These are phyloP conservation scores for Tachina lurida DNA, from an alignment of 2,888 invertebrate species.

Conservation along the genomic window DNA sequence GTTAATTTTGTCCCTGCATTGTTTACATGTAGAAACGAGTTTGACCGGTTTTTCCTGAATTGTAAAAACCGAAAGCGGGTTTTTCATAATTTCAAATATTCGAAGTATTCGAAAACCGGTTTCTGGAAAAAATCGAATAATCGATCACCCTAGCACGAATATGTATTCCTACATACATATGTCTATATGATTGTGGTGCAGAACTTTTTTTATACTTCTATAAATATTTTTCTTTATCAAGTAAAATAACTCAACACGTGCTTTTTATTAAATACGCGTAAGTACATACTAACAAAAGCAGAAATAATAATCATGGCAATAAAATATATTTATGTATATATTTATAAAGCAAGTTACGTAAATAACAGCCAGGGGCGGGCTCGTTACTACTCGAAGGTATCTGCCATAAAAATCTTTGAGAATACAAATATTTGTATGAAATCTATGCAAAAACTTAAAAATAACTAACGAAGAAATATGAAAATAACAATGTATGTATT, in stretches of 20 bases:
- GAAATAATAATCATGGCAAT: slow-evolving; percentile 22
- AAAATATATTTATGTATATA: slow-evolving; percentile 9
- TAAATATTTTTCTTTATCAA: slow-evolving; percentile 3
- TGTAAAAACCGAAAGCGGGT: too few relatives aligned
- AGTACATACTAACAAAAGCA: neutral
- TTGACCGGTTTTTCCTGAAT: too few relatives aligned
- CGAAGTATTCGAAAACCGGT: too few relatives aligned
- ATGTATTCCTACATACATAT: too few relatives aligned
- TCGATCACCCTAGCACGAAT: too few relatives aligned
- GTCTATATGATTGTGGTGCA: slow-evolving; percentile 10
- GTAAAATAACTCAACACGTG: slow-evolving; percentile 24
- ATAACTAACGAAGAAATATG: neutral
- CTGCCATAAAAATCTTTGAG: slow-evolving; percentile 44
- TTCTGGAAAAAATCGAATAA: too few relatives aligned
- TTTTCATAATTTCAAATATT: too few relatives aligned
- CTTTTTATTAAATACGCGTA: slow-evolving; percentile 20
- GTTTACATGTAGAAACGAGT: fast-evolving
- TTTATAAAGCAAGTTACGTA: slow-evolving; percentile 21
- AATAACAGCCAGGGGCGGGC: slow-evolving; percentile 35
- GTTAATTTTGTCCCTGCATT: too few relatives aligned
- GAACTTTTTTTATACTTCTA: neutral
- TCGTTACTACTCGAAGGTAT: slow-evolving; percentile 22
- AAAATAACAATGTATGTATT: neutral
- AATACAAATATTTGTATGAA: slow-evolving; percentile 43
- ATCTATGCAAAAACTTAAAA: slow-evolving; percentile 1